Evolutionary conservation across 1,140 invertebrate species (phyloP).

Genomic region (Semibalanus balanoides): DNA sequence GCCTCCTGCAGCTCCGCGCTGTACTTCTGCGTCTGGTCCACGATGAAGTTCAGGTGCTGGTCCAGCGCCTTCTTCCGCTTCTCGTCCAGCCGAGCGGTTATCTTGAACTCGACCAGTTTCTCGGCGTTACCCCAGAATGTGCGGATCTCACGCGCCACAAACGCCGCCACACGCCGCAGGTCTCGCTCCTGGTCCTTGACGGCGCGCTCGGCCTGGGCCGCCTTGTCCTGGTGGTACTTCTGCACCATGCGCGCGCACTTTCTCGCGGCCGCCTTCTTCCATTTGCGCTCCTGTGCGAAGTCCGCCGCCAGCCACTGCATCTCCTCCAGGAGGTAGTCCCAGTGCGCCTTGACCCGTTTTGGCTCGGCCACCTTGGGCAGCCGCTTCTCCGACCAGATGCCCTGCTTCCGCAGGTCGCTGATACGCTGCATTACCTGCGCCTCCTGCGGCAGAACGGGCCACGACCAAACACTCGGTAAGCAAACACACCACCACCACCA

Average conservation of each 20-base stretch:
- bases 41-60: conserved; percentile 94
- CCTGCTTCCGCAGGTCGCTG: conserved; percentile 55
- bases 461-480: too few species aligned
- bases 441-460: conserved; percentile 38
- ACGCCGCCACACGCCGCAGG: conserved; percentile 68
- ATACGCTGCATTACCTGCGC: conserved; percentile 86
- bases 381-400: conserved; percentile 81
- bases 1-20: background rate
- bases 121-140: conserved; percentile 94
- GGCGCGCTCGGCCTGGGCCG: conserved; percentile 68
- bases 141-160: conserved; percentile 83
- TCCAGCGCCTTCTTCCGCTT: conserved; percentile 90
- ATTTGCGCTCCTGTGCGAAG: conserved; percentile 92
- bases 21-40: conserved; percentile 97
- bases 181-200: conserved; percentile 82
- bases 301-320: conserved; percentile 96
- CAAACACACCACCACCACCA: too few species aligned
- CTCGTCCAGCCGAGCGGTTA: conserved; percentile 79
- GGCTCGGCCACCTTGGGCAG: conserved; percentile 87
- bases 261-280: conserved; percentile 89
- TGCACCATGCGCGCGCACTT: conserved; percentile 73
- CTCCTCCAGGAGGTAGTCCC: conserved; percentile 97
- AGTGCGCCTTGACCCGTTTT: conserved; percentile 79
- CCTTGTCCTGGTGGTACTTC: conserved; percentile 91
- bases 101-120: conserved; percentile 92